phyloP scores from a whole-genome alignment of 2,113 vertebrate species.

The Pachycephala philippinensis region DNA sequence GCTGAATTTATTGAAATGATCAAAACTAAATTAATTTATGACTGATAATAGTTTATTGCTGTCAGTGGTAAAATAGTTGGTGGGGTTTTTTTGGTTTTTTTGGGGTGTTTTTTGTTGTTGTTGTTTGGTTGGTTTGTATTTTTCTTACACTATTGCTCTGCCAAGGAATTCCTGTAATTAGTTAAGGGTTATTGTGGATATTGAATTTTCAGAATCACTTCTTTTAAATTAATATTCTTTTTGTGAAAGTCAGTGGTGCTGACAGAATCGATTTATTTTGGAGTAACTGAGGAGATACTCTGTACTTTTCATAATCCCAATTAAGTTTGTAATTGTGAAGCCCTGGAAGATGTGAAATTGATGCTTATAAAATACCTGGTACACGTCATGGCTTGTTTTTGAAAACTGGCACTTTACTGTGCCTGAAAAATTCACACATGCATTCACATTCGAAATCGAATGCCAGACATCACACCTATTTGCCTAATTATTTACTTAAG shows the following conservation, averaged over 20 bases:
- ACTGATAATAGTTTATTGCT: not conserved
- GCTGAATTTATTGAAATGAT: not conserved
- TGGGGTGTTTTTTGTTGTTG: not conserved
- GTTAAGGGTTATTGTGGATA: not conserved
- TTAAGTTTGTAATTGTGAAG: not conserved
- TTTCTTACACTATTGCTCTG: not conserved
- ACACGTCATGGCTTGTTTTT: not conserved
- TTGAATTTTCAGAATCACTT: not conserved
- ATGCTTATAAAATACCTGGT: not conserved
- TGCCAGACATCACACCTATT: not conserved
- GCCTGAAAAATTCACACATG: not conserved
- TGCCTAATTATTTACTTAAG: not conserved
- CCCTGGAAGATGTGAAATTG: not conserved
- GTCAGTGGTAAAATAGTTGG: not conserved
- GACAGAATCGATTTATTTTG: not conserved
- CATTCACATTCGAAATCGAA: not conserved
- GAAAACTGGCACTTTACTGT: not conserved
- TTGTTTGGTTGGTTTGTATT: not conserved
- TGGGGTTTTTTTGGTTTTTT: no score
- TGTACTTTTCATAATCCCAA: not conserved
- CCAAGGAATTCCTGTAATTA: not conserved
- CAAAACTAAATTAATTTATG: not conserved
- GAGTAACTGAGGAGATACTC: not conserved
- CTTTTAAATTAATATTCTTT: not conserved
- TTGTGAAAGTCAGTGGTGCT: not conserved